Base-by-base conservation (phyloP, 2,113 vertebrate species). In the Pongo abelii region DNA sequence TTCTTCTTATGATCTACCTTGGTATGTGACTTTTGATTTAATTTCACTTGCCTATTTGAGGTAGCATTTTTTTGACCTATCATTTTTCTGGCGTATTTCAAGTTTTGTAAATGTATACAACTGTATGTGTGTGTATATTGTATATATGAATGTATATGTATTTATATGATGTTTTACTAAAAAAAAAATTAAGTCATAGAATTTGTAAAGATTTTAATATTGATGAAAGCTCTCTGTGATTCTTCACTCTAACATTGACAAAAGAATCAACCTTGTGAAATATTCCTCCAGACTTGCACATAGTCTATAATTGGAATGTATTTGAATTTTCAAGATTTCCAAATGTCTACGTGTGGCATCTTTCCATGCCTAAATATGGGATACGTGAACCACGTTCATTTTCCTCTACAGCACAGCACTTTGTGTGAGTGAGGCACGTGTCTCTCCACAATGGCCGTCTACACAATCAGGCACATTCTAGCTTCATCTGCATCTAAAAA, bases 401-500 rank as follows among this genome's bases (percentile, higher is more conserved):
- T 81, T 40, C 12, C 17, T 3, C 38, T 50, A 0, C 1, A 3
- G 40, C 59, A 14, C 40, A 5, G 57, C 7, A 5, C 79, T 87
- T 17, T 10, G 69, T 43, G 8, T 3, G 9, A 40, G 25, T 1
- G 27, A 72, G 69, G 17, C 72, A 2, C 6, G 10, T 85, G 38
- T 52, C 43, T 23, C 52, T 69, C 16, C 3, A 2, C 6, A 25
- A 17, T 3, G 94, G 80, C 48, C 64, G 17, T 10, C 20, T 38
- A 10, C 38, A 22, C 7, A 1, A 0, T 8, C 40, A 43, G 79
- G 81, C 84, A 85, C 74, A 43, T 11, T 92, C 80, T 88, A 12
- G 38, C 87, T 93, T 40, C 97, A 96, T 96, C 92, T 94, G 25
- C 67, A 55, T 72, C 72, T 77, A 43, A 86, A 81, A 32, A 96